These are phyloP conservation scores for Bufotes viridis DNA, from an alignment of 2,797 vertebrate genomes.

Conservation along the genomic window DNA sequence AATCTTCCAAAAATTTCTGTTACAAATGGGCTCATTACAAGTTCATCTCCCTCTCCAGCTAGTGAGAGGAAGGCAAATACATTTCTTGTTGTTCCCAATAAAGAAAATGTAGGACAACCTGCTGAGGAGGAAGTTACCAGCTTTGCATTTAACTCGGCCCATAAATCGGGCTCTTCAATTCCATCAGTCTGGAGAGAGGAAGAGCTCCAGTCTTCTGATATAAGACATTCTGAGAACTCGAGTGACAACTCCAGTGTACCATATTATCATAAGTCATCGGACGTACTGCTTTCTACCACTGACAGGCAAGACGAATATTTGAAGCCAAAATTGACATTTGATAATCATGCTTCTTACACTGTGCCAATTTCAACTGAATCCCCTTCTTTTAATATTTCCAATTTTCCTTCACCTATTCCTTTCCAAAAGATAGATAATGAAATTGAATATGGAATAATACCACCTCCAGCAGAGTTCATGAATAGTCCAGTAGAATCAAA, in stretches of 20 bases:
- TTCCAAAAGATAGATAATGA: constrained; percentile 45
- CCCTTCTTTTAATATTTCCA: constrained; percentile 43
- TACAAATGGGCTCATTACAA: constrained; percentile 23
- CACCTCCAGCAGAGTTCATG: constrained; percentile 78
- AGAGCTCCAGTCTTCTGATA: not conserved
- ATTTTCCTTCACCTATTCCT: constrained; percentile 15
- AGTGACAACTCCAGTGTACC: not conserved
- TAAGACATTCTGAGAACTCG: not conserved
- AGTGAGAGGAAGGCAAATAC: constrained; percentile 68
- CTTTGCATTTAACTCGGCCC: not conserved
- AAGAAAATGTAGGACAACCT: not conserved
- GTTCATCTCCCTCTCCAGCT: constrained; percentile 68
- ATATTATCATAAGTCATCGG: not conserved
- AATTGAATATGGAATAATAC: constrained; percentile 72
- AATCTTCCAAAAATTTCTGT: constrained; percentile 51
- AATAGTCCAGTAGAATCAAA: constrained; percentile 54
- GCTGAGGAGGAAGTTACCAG: not conserved
- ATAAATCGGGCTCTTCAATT: not conserved
- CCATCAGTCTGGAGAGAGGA: constrained; percentile 8
- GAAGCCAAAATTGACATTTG: not conserved
- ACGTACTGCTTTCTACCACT: not conserved
- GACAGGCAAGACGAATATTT: not conserved
- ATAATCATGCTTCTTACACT: not conserved
- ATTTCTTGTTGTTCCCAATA: constrained; percentile 74
- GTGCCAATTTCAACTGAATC: not conserved